Evolutionary conservation across 2,113 vertebrate species (phyloP).

Genomic region (Ceratotherium simum): DNA sequence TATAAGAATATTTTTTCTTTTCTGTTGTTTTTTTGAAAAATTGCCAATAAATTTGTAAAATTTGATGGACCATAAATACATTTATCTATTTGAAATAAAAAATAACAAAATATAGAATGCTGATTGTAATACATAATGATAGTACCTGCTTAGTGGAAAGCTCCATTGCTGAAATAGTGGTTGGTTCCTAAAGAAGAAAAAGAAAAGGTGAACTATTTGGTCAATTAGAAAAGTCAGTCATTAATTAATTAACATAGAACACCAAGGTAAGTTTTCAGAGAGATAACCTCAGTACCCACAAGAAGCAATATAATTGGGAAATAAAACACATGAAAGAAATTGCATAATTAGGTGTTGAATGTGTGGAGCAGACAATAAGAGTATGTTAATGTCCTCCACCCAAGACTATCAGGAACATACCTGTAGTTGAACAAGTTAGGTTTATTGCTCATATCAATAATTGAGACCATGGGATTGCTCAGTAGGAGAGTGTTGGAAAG

Average conservation of each 20-base stretch:
- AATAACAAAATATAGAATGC: not conserved
- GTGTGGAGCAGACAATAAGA: not conserved
- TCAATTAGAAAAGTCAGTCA: not conserved
- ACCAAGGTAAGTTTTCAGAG: not conserved
- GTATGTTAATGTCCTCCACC: not conserved
- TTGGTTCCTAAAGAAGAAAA: conserved; percentile 91
- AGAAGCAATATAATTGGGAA: not conserved
- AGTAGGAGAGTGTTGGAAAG: not conserved
- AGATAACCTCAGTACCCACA: not conserved
- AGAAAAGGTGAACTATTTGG: not conserved
- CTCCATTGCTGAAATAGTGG: conserved; percentile 95
- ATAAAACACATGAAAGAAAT: not conserved
- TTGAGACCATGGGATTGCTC: not conserved
- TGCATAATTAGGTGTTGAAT: too few species aligned
- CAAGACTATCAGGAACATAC: not conserved
- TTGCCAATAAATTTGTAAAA: not conserved
- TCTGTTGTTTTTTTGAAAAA: not conserved
- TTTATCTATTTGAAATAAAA: not conserved
- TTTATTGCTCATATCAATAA: not conserved
- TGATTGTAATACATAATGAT: not conserved
- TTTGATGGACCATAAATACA: not conserved
- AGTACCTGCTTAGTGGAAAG: conserved; percentile 98
- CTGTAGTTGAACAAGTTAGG: not conserved
- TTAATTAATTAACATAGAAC: not conserved
- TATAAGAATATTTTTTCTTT: not conserved